A percentile compares a stretch with the other conserved stretches of the same genome.
Conservation (phyloP, 92 coral and sea anemone species). For the Umimayanthus kanabou region DNA sequence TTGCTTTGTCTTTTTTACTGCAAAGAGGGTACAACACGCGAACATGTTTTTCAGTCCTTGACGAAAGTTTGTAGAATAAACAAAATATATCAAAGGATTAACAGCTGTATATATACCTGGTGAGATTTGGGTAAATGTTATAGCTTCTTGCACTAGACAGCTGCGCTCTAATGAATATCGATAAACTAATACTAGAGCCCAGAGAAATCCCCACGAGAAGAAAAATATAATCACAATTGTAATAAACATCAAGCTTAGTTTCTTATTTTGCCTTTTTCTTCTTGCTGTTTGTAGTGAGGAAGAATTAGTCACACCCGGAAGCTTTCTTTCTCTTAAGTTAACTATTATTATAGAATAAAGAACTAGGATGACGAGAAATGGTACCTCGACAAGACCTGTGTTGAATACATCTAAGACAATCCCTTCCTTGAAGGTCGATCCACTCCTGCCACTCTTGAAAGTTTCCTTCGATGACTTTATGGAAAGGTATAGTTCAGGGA, state of each 20-base stretch:
- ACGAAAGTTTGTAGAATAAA: constrained; percentile 15
- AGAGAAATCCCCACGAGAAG: not conserved
- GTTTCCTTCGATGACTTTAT: not conserved
- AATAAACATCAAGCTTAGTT: not conserved
- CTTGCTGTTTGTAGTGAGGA: not conserved
- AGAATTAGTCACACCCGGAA: not conserved
- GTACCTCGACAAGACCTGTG: not conserved
- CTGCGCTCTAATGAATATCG: not conserved
- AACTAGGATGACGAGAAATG: not conserved
- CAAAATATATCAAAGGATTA: constrained; percentile 14
- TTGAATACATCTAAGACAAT: not conserved
- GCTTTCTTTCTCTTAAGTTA: not conserved
- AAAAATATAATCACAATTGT: not conserved
- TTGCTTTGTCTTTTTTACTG: not conserved
- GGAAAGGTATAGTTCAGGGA: not conserved
- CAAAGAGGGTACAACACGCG: not conserved
- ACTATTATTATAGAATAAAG: constrained; percentile 19
- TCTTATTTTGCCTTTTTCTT: not conserved
- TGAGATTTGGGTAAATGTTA: not conserved
- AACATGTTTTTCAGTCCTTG: constrained; percentile 9
- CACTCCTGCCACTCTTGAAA: not conserved
- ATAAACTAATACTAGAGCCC: not conserved
- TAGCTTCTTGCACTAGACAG: not conserved
- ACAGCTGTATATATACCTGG: not conserved
- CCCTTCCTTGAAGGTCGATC: not conserved